Percentiles rank a stretch among this genome's conserved stretches.
These are phyloP conservation scores for Chymomyza amoena DNA, from an alignment of 2,888 invertebrate species.

Conservation along the genomic window DNA sequence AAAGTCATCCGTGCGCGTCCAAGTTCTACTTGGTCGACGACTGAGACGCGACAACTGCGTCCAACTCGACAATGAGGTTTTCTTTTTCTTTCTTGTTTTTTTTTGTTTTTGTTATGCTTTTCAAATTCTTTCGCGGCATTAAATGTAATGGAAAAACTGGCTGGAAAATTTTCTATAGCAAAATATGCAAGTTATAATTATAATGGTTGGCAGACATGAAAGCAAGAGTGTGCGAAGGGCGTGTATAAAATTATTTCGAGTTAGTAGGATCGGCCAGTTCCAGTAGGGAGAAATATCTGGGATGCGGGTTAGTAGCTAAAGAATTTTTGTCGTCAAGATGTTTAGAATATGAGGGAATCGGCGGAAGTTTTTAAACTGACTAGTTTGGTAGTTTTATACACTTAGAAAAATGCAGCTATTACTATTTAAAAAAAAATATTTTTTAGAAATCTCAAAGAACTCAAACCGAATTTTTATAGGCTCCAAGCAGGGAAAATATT, in stretches of 20 bases:
- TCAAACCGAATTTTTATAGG: too few relatives aligned
- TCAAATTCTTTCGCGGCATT: constrained; percentile 69
- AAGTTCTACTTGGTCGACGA: constrained; percentile 57
- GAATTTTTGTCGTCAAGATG: not conserved
- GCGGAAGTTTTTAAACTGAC: too few relatives aligned
- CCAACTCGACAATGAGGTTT: constrained; percentile 6
- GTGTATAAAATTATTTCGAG: constrained; percentile 6
- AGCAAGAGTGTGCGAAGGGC: constrained; percentile 24
- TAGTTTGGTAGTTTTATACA: too few relatives aligned
- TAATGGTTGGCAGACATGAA: constrained; percentile 63
- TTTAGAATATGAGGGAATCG: too few relatives aligned
- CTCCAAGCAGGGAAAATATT: too few relatives aligned
- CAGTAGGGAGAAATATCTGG: not conserved
- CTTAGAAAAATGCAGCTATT: too few relatives aligned
- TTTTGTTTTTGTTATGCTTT: constrained; percentile 61
- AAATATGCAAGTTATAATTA: constrained; percentile 65
- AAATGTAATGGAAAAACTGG: constrained; percentile 71
- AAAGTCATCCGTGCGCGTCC: constrained; percentile 73
- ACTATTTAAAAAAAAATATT: too few relatives aligned
- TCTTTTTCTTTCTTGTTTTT: not conserved
- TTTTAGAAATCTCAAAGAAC: too few relatives aligned
- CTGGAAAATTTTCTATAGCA: constrained; percentile 45
- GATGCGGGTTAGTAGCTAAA: not conserved
- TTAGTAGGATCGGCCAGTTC: not conserved
- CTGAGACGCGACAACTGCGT: constrained; percentile 30